Evolutionary conservation across 1,140 invertebrate species (phyloP).

Genomic region (Hyposmocoma kahamanoa): DNA sequence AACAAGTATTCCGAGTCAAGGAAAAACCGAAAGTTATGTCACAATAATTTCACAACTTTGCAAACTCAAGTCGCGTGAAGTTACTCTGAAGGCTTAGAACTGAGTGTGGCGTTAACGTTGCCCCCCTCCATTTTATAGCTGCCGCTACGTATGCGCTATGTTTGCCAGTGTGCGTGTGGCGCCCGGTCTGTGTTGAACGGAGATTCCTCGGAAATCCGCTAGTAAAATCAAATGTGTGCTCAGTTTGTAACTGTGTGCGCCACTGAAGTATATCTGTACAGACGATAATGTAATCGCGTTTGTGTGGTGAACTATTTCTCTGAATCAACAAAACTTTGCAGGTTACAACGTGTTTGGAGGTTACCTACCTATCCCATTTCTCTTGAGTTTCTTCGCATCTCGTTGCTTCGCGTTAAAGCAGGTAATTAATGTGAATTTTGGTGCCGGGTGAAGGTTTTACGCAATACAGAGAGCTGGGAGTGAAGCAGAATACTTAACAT

Average conservation of each 20-base stretch:
- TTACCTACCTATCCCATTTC: too few relatives aligned
- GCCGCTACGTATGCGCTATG: conserved; percentile 25
- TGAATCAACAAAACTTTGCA: conserved; percentile 12
- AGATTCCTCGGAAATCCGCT: conserved; percentile 45
- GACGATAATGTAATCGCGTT: not conserved
- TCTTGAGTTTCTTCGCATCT: too few relatives aligned
- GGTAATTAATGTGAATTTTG: too few relatives aligned
- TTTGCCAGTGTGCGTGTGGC: conserved; percentile 39
- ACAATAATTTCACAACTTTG: conserved; percentile 63
- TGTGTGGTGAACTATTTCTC: conserved; percentile 29
- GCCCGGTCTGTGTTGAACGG: conserved; percentile 24
- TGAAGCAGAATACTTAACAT: conserved; percentile 5
- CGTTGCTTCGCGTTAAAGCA: too few relatives aligned
- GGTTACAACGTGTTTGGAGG: conserved; percentile 15
- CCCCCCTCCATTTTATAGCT: conserved; percentile 24
- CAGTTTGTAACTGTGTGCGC: conserved; percentile 16
- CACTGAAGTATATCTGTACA: conserved; percentile 1
- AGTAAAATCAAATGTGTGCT: conserved; percentile 1
- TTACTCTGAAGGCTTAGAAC: conserved; percentile 23
- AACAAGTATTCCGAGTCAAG: not conserved
- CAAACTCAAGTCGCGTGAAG: conserved; percentile 25
- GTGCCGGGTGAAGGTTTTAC: too few relatives aligned
- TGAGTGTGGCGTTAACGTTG: conserved; percentile 35
- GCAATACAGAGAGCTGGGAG: too few relatives aligned
- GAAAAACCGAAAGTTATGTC: conserved; percentile 41